Evolutionary conservation across 2,797 vertebrate genomes (phyloP).

Genomic region (Martes flavigula): DNA sequence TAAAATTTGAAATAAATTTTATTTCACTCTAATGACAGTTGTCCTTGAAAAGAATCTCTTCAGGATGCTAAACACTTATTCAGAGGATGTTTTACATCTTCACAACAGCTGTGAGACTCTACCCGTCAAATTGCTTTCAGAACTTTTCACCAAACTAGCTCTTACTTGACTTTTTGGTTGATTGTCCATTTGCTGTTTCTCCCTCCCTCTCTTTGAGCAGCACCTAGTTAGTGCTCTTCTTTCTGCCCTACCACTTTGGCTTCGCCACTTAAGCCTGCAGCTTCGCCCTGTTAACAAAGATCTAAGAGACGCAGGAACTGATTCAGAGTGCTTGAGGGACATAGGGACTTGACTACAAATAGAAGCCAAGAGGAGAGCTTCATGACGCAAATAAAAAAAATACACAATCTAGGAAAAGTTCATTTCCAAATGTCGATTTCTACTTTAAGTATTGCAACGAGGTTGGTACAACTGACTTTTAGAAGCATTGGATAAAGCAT

Average conservation of each 20-base stretch:
- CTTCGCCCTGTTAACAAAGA: neutral
- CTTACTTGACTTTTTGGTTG: neutral
- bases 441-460: conserved; percentile 1
- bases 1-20: conserved; percentile 23
- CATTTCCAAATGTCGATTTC: conserved; percentile 26
- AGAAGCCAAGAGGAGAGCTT: neutral
- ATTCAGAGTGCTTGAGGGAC: neutral
- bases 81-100: neutral
- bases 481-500: neutral
- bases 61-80: neutral
- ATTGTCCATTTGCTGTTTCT: neutral
- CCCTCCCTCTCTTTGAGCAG: neutral
- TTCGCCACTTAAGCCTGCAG: neutral
- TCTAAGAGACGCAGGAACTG: neutral
- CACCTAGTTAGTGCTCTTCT: neutral
- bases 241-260: neutral
- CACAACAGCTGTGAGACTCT: neutral
- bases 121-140: conserved; percentile 12
- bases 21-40: conserved; percentile 31
- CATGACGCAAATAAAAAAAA: neutral
- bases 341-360: neutral
- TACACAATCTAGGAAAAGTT: neutral
- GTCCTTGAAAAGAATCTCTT: conserved; percentile 7
- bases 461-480: neutral
- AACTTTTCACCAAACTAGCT: neutral